A percentile compares a stretch with the other conserved stretches of the same genome.
phyloP scores from a whole-genome alignment of 2,113 vertebrate species.

The Plestiodon gilberti region DNA sequence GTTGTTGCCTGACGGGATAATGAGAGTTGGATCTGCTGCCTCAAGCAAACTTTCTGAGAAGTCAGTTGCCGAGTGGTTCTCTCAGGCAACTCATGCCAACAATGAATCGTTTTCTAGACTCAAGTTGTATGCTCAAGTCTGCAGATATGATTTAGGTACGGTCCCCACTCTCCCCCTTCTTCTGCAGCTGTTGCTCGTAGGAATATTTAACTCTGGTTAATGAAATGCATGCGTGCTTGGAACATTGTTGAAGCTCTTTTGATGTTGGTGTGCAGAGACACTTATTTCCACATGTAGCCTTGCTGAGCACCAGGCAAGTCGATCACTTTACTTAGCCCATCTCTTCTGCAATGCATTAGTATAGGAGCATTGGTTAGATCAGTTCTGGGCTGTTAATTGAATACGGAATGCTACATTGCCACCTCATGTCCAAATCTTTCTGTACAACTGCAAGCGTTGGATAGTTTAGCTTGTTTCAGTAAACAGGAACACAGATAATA shows the following conservation, averaged over 20 bases:
- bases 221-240: background rate
- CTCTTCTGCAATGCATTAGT: background rate
- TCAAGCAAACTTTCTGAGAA: slow-evolving; percentile 91
- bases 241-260: background rate
- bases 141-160: slow-evolving; percentile 94
- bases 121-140: slow-evolving; percentile 97
- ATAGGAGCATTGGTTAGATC: background rate
- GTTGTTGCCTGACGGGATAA: slow-evolving; percentile 91
- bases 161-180: background rate
- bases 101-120: slow-evolving; percentile 93
- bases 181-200: background rate
- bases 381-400: background rate
- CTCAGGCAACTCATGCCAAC: slow-evolving; percentile 88
- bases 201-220: background rate
- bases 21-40: slow-evolving; percentile 88
- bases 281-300: background rate
- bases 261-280: background rate
- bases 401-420: background rate
- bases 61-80: slow-evolving; percentile 95
- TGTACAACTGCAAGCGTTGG: background rate
- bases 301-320: background rate
- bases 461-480: too few species aligned
- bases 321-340: background rate
- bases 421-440: background rate
- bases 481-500: background rate